phyloP scores from a whole-genome alignment of 2,113 vertebrate genomes.

The Xerus inauris region DNA sequence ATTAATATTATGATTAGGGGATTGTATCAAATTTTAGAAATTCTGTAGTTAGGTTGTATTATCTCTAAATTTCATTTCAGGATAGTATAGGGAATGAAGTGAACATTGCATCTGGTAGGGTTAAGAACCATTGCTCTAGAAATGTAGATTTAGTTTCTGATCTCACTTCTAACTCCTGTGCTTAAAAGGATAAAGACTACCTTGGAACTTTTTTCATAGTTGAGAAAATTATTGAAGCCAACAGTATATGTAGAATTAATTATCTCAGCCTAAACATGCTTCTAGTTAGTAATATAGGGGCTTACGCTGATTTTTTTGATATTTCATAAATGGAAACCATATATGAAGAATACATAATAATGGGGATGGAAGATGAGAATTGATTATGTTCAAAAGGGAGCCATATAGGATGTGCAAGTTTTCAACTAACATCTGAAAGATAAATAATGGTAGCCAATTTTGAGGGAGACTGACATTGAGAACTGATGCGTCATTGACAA shows the following conservation, averaged over 20 bases:
- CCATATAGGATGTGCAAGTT: background rate
- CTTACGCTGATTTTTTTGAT: conserved; percentile 1
- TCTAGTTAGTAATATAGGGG: background rate
- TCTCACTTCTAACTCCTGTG: background rate
- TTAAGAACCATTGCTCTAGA: background rate
- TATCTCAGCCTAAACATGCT: background rate
- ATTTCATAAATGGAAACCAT: conserved; percentile 29
- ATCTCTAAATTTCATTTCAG: background rate
- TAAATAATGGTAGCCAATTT: background rate
- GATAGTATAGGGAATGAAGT: background rate
- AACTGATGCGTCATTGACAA: background rate
- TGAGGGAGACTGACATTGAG: background rate
- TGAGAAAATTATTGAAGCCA: background rate
- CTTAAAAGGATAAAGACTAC: background rate
- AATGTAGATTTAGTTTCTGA: background rate
- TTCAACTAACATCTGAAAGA: conserved; percentile 32
- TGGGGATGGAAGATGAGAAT: background rate
- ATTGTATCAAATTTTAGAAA: background rate
- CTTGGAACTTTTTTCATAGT: background rate
- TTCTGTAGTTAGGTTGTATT: background rate
- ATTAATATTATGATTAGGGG: background rate
- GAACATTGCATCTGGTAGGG: background rate
- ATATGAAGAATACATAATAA: background rate
- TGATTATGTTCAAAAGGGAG: background rate
- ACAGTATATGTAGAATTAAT: background rate